Evolutionary conservation across 2,888 invertebrate species (phyloP).

Genomic region (Fragum sueziense): DNA sequence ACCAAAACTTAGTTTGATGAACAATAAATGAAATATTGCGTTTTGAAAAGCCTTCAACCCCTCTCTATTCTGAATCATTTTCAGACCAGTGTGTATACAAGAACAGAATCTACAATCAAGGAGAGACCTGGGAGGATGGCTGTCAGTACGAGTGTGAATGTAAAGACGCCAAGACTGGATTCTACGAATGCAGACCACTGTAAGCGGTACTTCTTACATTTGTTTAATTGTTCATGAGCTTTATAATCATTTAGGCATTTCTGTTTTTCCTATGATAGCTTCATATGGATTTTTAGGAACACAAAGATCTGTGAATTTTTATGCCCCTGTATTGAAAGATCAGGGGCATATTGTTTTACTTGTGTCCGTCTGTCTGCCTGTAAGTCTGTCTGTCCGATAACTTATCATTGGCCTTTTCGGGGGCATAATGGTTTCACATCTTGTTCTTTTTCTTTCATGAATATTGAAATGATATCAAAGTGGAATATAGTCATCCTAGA

Average conservation of each 20-base stretch:
- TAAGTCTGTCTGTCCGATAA: no score
- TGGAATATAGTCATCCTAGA: no score
- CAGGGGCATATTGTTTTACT: no score
- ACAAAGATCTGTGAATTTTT: not conserved
- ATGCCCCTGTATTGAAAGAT: no score
- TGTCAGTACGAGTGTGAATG: constrained; percentile 73
- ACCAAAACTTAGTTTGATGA: no score
- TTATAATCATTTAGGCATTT: not conserved
- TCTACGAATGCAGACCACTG: constrained; percentile 66
- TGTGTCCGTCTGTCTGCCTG: no score
- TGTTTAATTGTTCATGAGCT: not conserved
- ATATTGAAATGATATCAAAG: no score
- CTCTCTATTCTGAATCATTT: constrained; percentile 12
- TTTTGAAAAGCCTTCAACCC: not conserved
- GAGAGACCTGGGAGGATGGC: constrained; percentile 73
- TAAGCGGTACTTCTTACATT: constrained; percentile 28
- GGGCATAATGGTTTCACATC: not conserved
- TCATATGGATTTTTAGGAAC: not conserved
- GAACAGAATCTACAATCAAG: constrained; percentile 65
- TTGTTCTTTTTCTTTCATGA: not conserved
- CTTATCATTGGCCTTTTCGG: no score
- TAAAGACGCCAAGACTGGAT: constrained; percentile 66
- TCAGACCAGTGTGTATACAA: constrained; percentile 69
- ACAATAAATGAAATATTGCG: no score
- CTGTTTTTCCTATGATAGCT: not conserved